Conservation (phyloP, 1,140 invertebrate genomes). For the honey bee (Apis mellifera) region DNA sequence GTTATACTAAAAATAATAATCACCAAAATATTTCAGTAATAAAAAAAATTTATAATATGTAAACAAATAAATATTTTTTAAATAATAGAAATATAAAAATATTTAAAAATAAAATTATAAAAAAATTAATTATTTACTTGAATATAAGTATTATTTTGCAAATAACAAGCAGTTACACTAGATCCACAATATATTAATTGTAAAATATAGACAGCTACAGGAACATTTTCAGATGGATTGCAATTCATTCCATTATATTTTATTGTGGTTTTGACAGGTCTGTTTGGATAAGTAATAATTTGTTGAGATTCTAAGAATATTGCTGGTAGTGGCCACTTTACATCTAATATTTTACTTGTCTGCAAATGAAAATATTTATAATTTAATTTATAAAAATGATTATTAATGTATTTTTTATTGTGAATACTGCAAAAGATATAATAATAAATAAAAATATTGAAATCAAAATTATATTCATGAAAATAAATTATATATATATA, state of each 20-base stretch:
- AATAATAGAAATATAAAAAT: neutral
- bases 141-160: conserved; percentile 73
- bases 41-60: too few relatives aligned
- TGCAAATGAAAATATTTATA: conserved; percentile 52
- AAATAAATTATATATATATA: neutral
- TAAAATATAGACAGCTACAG: conserved; percentile 82
- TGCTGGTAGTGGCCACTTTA: conserved; percentile 89
- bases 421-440: neutral
- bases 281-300: conserved; percentile 89
- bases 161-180: conserved; percentile 76
- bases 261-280: conserved; percentile 86
- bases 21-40: too few relatives aligned
- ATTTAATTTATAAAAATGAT: neutral
- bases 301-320: conserved; percentile 87
- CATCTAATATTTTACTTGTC: conserved; percentile 85
- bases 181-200: conserved; percentile 89
- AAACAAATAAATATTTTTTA: too few relatives aligned
- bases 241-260: conserved; percentile 88
- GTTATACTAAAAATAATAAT: too few relatives aligned
- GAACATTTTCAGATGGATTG: conserved; percentile 77
- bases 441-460: neutral
- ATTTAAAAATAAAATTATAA: neutral
- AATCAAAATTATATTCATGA: neutral
- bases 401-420: neutral
- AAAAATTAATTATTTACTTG: conserved; percentile 67